A percentile compares a stretch with the other conserved stretches of the same genome.
These are phyloP conservation scores for Pontoporia blainvillei DNA, from an alignment of 2,113 vertebrate species.

Conservation along the genomic window DNA sequence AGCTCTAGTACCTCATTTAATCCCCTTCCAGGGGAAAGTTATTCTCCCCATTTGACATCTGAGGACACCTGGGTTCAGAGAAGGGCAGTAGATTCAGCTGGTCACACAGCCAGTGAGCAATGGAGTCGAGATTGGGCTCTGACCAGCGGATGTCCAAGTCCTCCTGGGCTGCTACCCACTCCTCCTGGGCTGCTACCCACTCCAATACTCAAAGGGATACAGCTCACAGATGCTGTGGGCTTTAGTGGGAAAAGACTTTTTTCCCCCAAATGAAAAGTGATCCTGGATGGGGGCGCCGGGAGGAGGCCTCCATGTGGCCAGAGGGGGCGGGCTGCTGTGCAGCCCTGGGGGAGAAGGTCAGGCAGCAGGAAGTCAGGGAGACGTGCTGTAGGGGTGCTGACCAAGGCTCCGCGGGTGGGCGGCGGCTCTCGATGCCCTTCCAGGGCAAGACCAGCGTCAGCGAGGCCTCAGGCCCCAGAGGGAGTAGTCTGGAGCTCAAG, in stretches of 20 bases:
- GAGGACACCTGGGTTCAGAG: background rate
- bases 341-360: background rate
- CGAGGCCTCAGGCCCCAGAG: background rate
- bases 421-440: background rate
- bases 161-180: background rate
- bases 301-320: background rate
- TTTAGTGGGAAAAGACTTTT: background rate
- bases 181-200: background rate
- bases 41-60: background rate
- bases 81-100: background rate
- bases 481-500: slow-evolving; percentile 29
- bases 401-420: background rate
- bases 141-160: background rate
- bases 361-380: slow-evolving; percentile 18
- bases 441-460: slow-evolving; percentile 13
- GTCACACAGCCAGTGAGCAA: background rate
- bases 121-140: background rate
- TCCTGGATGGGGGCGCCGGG: background rate
- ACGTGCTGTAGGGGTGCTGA: background rate
- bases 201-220: background rate
- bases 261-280: background rate
- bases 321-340: background rate
- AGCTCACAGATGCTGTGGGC: background rate
- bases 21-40: background rate
- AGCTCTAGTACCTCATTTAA: background rate